These are phyloP conservation scores for Chymomyza amoena DNA, from an alignment of 2,888 invertebrate genomes.

Conservation along the genomic window DNA sequence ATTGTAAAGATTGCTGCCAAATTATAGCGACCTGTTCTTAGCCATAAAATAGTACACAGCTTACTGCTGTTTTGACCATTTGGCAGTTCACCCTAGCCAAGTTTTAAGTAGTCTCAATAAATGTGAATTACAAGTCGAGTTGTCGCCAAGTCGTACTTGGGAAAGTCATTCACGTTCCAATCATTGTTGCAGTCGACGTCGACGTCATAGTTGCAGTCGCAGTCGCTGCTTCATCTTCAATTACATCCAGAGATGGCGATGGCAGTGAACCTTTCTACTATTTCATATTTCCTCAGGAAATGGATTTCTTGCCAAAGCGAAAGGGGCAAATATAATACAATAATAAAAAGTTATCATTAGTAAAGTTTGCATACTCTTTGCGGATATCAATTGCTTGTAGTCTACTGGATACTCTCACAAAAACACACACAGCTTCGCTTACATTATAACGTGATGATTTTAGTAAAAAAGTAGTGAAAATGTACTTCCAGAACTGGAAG, in stretches of 20 bases:
- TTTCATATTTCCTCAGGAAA: not conserved
- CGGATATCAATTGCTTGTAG: not conserved
- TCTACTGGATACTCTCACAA: too few species aligned
- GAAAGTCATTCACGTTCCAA: conserved; percentile 18
- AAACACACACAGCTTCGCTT: too few species aligned
- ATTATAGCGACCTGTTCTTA: too few species aligned
- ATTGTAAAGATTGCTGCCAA: too few species aligned
- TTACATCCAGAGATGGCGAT: conserved; percentile 31
- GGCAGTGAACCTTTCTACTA: not conserved
- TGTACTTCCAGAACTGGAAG: too few species aligned
- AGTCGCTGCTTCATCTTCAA: conserved; percentile 27
- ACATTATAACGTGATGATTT: too few species aligned
- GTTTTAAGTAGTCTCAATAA: not conserved
- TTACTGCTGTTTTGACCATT: not conserved
- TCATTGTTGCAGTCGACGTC: not conserved
- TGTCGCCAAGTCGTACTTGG: conserved; percentile 11
- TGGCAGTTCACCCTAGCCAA: not conserved
- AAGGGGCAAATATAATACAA: conserved; percentile 35
- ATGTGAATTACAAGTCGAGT: not conserved
- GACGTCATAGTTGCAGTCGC: not conserved
- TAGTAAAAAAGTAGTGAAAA: too few species aligned
- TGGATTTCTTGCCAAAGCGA: conserved; percentile 21
- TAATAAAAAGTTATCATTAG: not conserved
- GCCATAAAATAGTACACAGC: too few species aligned
- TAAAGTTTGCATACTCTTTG: not conserved